Conservation (phyloP, 2,888 invertebrate genomes). For the Emmelina monodactyla region DNA sequence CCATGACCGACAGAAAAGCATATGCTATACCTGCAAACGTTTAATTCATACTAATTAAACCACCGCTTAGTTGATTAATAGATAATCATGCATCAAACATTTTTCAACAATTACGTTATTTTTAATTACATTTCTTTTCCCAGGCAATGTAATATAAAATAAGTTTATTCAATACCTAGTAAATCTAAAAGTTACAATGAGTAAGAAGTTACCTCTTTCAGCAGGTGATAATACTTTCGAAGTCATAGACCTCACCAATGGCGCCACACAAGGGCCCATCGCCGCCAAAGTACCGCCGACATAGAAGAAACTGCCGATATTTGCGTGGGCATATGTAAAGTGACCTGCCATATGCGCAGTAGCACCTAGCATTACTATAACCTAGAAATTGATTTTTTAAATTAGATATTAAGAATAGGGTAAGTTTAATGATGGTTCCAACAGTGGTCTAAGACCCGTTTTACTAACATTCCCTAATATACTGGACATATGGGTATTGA, state of each 20-base stretch:
- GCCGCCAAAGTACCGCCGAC: constrained; percentile 76
- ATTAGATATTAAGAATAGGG: constrained; percentile 1
- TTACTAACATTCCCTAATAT: too few relatives aligned
- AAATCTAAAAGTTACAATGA: too few relatives aligned
- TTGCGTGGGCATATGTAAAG: constrained; percentile 71
- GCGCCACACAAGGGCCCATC: constrained; percentile 81
- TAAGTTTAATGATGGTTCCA: too few relatives aligned
- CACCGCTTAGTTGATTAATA: too few relatives aligned
- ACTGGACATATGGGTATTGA: too few relatives aligned
- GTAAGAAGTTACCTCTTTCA: constrained; percentile 75
- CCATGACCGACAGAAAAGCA: constrained; percentile 79
- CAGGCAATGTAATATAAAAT: too few relatives aligned
- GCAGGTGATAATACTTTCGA: constrained; percentile 76
- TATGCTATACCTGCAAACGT: constrained; percentile 75
- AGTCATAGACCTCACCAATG: constrained; percentile 81
- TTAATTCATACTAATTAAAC: too few relatives aligned
- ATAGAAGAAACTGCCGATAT: constrained; percentile 67
- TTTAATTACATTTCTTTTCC: too few relatives aligned
- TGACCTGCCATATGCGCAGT: constrained; percentile 74
- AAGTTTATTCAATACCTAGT: too few relatives aligned
- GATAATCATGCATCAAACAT: too few relatives aligned
- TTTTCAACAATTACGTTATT: too few relatives aligned
- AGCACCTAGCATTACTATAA: constrained; percentile 77
- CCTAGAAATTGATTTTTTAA: constrained; percentile 41
- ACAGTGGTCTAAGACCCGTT: too few relatives aligned